Percentiles rank a stretch among this genome's conserved stretches.
These are phyloP conservation scores for Brachyhypopomus gauderio DNA, from an alignment of 2,113 vertebrate species.

Conservation along the genomic window DNA sequence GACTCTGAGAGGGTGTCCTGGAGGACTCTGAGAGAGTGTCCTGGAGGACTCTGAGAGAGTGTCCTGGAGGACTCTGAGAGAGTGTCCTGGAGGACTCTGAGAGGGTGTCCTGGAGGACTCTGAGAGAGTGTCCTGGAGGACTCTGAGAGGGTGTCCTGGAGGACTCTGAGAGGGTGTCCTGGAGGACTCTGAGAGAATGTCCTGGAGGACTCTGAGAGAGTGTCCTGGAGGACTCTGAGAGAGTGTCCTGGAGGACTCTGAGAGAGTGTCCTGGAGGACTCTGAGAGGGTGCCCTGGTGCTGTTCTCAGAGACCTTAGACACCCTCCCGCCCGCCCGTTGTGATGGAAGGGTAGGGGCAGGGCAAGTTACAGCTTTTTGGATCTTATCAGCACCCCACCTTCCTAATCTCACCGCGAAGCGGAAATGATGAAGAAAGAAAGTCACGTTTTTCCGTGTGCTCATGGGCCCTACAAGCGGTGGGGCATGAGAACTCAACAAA, in stretches of 20 bases:
- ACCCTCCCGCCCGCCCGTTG: background rate
- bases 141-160: background rate
- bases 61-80: no score
- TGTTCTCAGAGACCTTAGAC: background rate
- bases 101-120: background rate
- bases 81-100: no score
- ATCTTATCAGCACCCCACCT: background rate
- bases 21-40: no score
- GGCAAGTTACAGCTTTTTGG: background rate
- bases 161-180: no score
- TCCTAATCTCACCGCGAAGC: background rate
- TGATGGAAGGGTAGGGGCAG: background rate
- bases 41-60: no score
- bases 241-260: background rate
- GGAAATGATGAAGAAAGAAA: constrained; percentile 28
- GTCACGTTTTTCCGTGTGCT: background rate
- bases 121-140: no score
- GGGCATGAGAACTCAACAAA: background rate
- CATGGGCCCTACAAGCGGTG: background rate
- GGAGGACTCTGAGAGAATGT: no score
- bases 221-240: no score
- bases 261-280: no score
- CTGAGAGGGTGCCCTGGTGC: background rate
- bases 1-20: background rate
- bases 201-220: no score